Evolutionary conservation across 2,888 invertebrate species (phyloP).

Genomic region (Chaetogeoica ovagalla): DNA sequence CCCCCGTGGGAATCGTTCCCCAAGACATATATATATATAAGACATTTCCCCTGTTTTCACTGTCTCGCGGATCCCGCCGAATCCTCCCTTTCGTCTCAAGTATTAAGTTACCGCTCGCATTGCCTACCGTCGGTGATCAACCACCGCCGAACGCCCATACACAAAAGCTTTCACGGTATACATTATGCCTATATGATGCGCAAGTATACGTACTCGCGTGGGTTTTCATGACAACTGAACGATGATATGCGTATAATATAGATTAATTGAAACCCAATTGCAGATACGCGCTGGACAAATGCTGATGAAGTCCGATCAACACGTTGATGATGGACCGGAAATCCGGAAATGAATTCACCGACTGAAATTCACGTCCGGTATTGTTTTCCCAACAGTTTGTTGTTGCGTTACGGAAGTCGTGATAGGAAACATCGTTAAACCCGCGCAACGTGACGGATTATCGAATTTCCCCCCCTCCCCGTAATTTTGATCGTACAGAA

Average conservation of each 20-base stretch:
- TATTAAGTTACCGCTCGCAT: constrained; percentile 31
- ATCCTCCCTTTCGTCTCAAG: constrained; percentile 40
- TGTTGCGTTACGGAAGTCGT: not conserved
- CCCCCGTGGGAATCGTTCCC: constrained; percentile 20
- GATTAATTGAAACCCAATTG: not conserved
- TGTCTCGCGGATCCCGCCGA: not conserved
- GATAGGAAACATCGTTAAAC: no score
- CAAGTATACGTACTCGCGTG: no score
- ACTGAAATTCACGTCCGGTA: not conserved
- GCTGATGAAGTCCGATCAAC: not conserved
- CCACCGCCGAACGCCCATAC: constrained; percentile 8
- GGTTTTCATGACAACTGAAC: no score
- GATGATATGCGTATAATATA: not conserved
- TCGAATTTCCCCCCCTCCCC: no score
- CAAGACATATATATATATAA: constrained; percentile 4
- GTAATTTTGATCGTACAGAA: no score
- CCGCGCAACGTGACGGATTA: no score
- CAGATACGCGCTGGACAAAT: not conserved
- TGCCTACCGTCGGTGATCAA: constrained; percentile 28
- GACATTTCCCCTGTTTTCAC: not conserved
- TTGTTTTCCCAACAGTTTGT: not conserved
- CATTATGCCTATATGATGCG: no score
- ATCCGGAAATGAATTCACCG: constrained; percentile 14
- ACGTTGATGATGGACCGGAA: not conserved
- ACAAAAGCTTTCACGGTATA: constrained; percentile 9